Conservation (phyloP, 2,888 invertebrate genomes). For the Harpagoxenus sublaevis region DNA sequence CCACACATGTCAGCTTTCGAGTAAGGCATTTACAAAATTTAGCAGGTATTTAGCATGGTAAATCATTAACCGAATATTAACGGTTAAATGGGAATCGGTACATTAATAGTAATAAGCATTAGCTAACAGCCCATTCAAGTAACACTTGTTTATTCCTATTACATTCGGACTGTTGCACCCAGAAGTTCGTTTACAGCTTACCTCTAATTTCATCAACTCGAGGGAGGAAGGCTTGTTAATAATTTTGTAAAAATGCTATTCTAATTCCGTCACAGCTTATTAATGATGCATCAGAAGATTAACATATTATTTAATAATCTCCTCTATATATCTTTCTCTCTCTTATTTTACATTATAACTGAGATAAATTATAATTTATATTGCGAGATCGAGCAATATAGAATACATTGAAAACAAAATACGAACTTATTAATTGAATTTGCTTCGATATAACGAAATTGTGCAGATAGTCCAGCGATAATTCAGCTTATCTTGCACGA, state of each 20-base stretch:
- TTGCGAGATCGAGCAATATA: background rate
- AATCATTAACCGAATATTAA: background rate
- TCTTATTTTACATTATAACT: background rate
- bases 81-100: conserved; percentile 1
- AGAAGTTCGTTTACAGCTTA: conserved; percentile 5
- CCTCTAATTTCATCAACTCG: background rate
- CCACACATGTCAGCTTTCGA: background rate
- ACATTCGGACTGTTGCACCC: background rate
- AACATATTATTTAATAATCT: conserved; percentile 12
- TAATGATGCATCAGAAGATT: background rate
- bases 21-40: background rate
- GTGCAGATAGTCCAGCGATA: background rate
- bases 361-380: background rate
- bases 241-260: background rate
- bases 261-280: background rate
- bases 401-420: background rate
- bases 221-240: background rate
- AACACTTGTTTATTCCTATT: conserved; percentile 6
- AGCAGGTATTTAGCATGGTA: background rate
- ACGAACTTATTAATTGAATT: conserved; percentile 17
- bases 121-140: background rate
- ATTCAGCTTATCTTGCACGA: background rate
- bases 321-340: background rate
- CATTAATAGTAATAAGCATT: conserved; percentile 8
- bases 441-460: background rate